Conservation (phyloP, 2,113 vertebrate species). For the Protomyctophum bolini region DNA sequence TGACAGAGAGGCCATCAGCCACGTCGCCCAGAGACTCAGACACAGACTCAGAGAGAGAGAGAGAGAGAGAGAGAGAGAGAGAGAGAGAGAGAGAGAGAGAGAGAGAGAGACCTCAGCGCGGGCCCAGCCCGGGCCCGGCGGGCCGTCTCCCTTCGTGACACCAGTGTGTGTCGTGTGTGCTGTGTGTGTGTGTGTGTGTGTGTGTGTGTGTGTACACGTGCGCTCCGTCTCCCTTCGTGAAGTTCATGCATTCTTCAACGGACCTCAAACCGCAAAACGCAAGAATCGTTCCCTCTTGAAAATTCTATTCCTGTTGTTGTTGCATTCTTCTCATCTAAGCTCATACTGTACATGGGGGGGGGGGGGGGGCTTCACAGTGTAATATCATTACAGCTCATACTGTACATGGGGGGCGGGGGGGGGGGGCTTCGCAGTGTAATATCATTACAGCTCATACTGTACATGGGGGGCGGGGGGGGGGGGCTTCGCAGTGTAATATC, state of each 20-base stretch:
- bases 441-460: slow-evolving; percentile 50
- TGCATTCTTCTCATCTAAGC: slow-evolving; percentile 58
- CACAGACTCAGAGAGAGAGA: too few species aligned
- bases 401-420: too few species aligned
- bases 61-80: background rate
- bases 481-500: too few species aligned
- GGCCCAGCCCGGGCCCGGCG: slow-evolving; percentile 8
- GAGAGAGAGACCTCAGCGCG: background rate
- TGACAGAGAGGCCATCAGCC: background rate
- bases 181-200: too few species aligned
- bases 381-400: slow-evolving; percentile 43
- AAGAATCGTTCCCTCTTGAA: background rate
- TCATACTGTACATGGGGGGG: slow-evolving; percentile 43
- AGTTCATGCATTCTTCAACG: too few species aligned
- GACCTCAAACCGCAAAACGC: too few species aligned
- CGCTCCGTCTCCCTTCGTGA: slow-evolving; percentile 8
- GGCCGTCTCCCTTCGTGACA: too few species aligned
- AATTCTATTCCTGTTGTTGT: slow-evolving; percentile 46
- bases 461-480: too few species aligned
- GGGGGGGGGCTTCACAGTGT: too few species aligned
- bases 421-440: too few species aligned
- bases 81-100: background rate
- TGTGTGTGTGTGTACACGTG: too few species aligned
- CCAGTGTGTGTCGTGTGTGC: too few species aligned
- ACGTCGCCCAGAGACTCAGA: background rate